Evolutionary conservation across 2,888 invertebrate genomes (phyloP).

Genomic region (Caenorhabditis wallacei): DNA sequence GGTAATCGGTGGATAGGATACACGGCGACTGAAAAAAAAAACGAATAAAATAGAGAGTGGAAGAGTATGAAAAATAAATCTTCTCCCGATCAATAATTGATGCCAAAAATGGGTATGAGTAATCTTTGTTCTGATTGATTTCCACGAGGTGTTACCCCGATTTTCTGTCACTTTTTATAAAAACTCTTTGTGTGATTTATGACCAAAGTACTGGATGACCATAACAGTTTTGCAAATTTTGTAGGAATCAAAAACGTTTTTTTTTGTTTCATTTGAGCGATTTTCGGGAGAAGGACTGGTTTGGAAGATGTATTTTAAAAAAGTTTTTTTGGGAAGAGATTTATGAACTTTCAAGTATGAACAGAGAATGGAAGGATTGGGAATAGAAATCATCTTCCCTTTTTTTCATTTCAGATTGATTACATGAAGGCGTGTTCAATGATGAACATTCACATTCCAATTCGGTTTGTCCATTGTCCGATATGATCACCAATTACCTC

Average conservation of each 20-base stretch:
- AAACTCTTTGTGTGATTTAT: conserved; percentile 43
- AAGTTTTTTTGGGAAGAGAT: background rate
- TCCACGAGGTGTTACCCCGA: conserved; percentile 5
- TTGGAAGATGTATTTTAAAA: conserved; percentile 8
- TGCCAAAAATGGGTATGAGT: background rate
- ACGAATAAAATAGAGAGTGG: conserved; percentile 34
- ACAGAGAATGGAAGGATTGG: background rate
- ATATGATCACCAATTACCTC: conserved; percentile 58
- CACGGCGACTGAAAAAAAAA: conserved; percentile 33
- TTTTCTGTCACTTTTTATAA: conserved; percentile 21
- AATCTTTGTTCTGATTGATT: conserved; percentile 47
- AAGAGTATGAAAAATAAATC: conserved; percentile 29
- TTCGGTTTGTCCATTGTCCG: conserved; percentile 48
- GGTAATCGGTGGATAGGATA: conserved; percentile 38
- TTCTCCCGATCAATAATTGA: conserved; percentile 53
- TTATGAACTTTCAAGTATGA: conserved; percentile 1
- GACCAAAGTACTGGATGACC: conserved; percentile 45
- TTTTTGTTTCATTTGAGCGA: background rate
- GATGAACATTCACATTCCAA: conserved; percentile 31
- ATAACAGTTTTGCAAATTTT: conserved; percentile 44
- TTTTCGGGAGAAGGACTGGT: conserved; percentile 1
- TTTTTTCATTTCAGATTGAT: conserved; percentile 46
- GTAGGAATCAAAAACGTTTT: background rate
- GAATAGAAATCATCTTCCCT: no score
- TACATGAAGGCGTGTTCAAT: conserved; percentile 41